A percentile compares a stretch with the other conserved stretches of the same genome.
Evolutionary conservation across 2,113 vertebrate genomes (phyloP).

Genomic region (Trochalopteron elliotii): DNA sequence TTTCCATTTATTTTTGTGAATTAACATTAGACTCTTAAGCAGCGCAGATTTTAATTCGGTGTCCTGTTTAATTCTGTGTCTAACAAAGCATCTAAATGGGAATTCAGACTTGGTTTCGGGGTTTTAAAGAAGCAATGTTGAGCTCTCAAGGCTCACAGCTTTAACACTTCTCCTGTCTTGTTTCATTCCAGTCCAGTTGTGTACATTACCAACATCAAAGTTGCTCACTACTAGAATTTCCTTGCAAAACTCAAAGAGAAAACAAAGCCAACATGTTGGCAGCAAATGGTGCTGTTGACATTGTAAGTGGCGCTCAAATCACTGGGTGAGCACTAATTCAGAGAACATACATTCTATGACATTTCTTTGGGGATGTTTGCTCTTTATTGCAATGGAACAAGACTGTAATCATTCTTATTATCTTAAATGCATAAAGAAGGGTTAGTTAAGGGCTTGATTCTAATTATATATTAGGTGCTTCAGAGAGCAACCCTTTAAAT

Average conservation of each 20-base stretch:
- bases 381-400: background rate
- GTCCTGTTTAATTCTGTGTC: background rate
- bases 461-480: background rate
- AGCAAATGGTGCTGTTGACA: background rate
- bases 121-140: background rate
- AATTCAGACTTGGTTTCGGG: background rate
- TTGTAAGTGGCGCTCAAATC: background rate
- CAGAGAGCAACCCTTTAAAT: background rate
- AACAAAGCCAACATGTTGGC: background rate
- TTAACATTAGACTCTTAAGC: background rate
- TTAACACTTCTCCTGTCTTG: background rate
- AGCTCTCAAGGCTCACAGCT: background rate
- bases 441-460: background rate
- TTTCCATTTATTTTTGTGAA: background rate
- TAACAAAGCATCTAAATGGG: background rate
- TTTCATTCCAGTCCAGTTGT: background rate
- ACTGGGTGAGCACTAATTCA: background rate
- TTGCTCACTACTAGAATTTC: background rate
- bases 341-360: background rate
- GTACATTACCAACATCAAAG: background rate
- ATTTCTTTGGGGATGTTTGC: background rate
- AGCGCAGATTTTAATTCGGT: background rate
- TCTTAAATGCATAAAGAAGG: background rate
- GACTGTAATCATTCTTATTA: background rate
- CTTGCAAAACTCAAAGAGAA: background rate